Conservation (phyloP, 2,797 vertebrate genomes). For the Podargus strigoides region DNA sequence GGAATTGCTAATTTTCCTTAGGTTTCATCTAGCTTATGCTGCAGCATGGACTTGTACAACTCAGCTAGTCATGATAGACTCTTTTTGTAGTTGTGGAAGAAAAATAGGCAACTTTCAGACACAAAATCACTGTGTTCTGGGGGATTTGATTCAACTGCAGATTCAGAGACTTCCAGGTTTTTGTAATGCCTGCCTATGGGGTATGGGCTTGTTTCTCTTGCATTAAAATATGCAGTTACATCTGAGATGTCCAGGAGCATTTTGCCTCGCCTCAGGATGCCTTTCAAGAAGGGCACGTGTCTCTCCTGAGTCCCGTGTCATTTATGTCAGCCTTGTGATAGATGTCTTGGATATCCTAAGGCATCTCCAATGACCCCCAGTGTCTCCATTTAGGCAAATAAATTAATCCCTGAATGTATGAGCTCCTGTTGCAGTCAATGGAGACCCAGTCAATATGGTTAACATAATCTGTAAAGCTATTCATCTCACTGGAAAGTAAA, state of each 20-base stretch:
- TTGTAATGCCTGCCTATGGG: neutral
- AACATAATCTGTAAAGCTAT: neutral
- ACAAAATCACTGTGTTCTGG: neutral
- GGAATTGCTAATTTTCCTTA: neutral
- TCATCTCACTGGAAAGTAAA: neutral
- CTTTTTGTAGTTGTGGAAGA: neutral
- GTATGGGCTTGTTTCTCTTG: neutral
- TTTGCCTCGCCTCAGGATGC: neutral
- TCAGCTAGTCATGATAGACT: neutral
- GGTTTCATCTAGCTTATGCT: neutral
- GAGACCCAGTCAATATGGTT: neutral
- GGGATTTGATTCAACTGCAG: neutral
- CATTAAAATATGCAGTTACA: neutral
- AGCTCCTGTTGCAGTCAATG: neutral
- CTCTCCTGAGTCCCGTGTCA: neutral
- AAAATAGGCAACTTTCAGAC: neutral
- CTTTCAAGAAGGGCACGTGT: rapidly evolving
- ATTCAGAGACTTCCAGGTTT: neutral
- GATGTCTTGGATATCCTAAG: neutral
- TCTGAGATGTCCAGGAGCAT: neutral
- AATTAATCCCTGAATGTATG: neutral
- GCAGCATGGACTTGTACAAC: neutral
- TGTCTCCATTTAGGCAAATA: neutral
- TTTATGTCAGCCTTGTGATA: neutral
- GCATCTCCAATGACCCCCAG: neutral